Percentiles rank a stretch among this genome's conserved stretches.
phyloP scores from a whole-genome alignment of 53 echinoderm and acorn worm genomes.

The Paracentrotus lividus region DNA sequence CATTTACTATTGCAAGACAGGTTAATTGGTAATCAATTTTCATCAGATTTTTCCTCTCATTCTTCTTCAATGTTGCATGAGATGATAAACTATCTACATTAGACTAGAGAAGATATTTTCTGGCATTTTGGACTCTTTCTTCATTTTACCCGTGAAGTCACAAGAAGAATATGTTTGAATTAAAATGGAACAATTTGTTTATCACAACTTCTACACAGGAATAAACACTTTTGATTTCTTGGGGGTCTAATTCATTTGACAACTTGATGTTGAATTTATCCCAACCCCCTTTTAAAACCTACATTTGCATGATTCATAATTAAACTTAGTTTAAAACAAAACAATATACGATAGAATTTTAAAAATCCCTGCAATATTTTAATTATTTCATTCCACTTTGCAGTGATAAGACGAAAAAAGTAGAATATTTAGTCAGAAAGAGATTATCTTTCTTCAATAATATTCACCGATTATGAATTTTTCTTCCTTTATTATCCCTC shows the following conservation, averaged over 20 bases:
- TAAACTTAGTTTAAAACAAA: too few species aligned
- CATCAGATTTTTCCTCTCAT: neutral
- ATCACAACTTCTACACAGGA: neutral
- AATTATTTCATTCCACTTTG: too few species aligned
- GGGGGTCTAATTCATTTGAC: too few species aligned
- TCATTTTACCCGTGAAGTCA: slow-evolving; percentile 16
- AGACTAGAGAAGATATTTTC: slow-evolving; percentile 19
- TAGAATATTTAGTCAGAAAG: neutral
- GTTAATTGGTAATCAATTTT: neutral
- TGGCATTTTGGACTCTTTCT: slow-evolving; percentile 24
- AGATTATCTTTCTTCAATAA: neutral
- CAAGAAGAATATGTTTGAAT: neutral
- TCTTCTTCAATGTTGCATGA: slow-evolving; percentile 42
- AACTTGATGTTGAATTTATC: too few species aligned
- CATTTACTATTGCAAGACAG: neutral
- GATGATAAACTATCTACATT: neutral
- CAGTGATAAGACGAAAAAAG: neutral
- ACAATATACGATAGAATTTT: too few species aligned
- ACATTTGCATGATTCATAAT: too few species aligned
- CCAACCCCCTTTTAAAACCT: too few species aligned
- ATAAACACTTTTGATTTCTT: neutral
- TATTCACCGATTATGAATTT: neutral
- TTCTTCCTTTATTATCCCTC: neutral
- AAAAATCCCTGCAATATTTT: too few species aligned
- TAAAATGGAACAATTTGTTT: neutral